phyloP scores from a whole-genome alignment of 2,888 invertebrate genomes.

The Caenorhabditis wallacei region DNA sequence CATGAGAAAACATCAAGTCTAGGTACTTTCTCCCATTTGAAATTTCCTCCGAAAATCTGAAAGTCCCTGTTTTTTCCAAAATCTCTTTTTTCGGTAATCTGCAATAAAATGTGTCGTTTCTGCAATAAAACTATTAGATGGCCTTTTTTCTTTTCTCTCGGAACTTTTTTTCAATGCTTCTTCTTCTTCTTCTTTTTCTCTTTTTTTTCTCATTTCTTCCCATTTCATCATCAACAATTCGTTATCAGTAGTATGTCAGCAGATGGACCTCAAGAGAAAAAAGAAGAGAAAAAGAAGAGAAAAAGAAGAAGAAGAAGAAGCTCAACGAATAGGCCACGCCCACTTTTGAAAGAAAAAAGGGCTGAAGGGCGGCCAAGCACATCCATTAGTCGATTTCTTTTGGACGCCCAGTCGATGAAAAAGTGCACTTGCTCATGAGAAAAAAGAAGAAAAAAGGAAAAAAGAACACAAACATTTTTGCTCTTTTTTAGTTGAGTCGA shows the following conservation, averaged over 20 bases:
- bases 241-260: slow-evolving; percentile 58
- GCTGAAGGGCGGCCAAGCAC: slow-evolving; percentile 24
- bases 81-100: neutral
- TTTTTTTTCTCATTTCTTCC: slow-evolving; percentile 15
- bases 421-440: slow-evolving; percentile 42
- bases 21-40: neutral
- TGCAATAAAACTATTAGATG: slow-evolving; percentile 36
- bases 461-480: slow-evolving; percentile 41
- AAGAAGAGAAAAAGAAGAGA: slow-evolving; percentile 2
- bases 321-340: neutral
- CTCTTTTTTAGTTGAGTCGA: slow-evolving; percentile 8
- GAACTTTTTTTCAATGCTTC: slow-evolving; percentile 30
- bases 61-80: neutral
- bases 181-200: neutral
- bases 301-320: slow-evolving; percentile 19
- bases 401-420: slow-evolving; percentile 10
- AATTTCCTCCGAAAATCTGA: neutral
- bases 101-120: slow-evolving; percentile 15
- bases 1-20: too few relatives aligned
- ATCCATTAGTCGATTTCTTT: slow-evolving; percentile 49
- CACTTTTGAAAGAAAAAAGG: slow-evolving; percentile 3
- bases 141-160: slow-evolving; percentile 1
- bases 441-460: neutral
- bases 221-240: slow-evolving; percentile 30
- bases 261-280: slow-evolving; percentile 31